phyloP scores from a whole-genome alignment of 2,888 invertebrate genomes.

The Drosophila histrio region DNA sequence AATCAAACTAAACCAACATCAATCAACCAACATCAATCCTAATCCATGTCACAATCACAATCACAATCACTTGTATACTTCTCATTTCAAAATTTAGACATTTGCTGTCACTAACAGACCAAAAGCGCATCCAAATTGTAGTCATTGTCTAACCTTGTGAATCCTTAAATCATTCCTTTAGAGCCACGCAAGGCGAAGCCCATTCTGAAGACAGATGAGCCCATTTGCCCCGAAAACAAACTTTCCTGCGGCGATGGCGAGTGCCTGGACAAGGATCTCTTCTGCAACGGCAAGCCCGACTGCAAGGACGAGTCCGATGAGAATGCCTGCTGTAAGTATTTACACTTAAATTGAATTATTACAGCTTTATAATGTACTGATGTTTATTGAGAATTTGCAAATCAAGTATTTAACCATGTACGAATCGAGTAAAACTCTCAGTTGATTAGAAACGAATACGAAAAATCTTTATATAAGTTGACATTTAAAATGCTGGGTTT shows the following conservation, averaged over 20 bases:
- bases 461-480: too few species aligned
- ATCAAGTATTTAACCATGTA: too few species aligned
- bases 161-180: conserved; percentile 81
- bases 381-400: too few species aligned
- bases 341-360: too few species aligned
- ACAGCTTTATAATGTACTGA: too few species aligned
- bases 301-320: conserved; percentile 98
- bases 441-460: too few species aligned
- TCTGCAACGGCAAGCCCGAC: conserved; percentile 96
- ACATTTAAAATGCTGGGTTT: too few species aligned
- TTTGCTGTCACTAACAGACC: conserved; percentile 64
- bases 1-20: conserved; percentile 21
- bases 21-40: conserved; percentile 28
- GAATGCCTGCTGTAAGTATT: conserved; percentile 97
- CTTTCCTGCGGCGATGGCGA: conserved; percentile 96
- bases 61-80: conserved; percentile 52
- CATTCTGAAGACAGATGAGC: conserved; percentile 96
- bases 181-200: conserved; percentile 95
- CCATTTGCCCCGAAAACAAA: conserved; percentile 95
- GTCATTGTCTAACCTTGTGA: conserved; percentile 4
- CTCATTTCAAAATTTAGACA: conserved; percentile 74
- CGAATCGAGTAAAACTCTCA: too few species aligned
- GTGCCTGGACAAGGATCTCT: conserved; percentile 95
- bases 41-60: conserved; percentile 32
- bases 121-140: not conserved